phyloP scores from a whole-genome alignment of 2,797 vertebrate genomes.

The Masticophis lateralis region DNA sequence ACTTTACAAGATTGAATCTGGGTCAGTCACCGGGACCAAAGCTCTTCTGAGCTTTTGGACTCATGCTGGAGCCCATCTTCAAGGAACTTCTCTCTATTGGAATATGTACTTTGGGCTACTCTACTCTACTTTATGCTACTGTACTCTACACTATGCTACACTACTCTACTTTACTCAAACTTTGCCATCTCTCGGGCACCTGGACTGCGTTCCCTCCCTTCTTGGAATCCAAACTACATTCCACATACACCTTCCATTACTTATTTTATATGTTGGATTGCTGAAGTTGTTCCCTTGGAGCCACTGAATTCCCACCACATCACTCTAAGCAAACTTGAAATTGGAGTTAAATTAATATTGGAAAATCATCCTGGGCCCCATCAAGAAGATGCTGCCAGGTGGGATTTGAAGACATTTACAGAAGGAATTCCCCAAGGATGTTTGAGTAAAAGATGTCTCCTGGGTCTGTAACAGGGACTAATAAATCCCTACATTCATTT shows the following conservation, averaged over 20 bases:
- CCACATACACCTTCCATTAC: not conserved
- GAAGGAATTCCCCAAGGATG: slow-evolving; percentile 8
- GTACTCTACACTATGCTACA: not conserved
- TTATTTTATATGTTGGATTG: not conserved
- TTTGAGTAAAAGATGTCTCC: not conserved
- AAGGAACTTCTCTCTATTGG: not conserved
- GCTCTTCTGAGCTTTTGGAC: not conserved
- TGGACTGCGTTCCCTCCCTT: not conserved
- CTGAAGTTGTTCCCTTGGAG: not conserved
- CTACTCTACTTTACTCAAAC: not conserved
- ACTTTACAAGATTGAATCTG: not conserved
- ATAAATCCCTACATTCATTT: slow-evolving; percentile 12
- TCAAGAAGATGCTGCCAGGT: not conserved
- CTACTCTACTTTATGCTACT: not conserved
- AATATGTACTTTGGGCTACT: not conserved
- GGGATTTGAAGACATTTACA: slow-evolving; percentile 12
- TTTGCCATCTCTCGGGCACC: not conserved
- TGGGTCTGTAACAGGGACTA: not conserved
- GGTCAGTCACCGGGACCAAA: not conserved
- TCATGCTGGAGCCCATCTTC: not conserved
- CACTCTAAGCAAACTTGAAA: not conserved
- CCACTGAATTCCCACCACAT: not conserved
- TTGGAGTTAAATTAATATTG: not conserved
- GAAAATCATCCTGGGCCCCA: not conserved
- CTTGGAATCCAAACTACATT: not conserved